Evolutionary conservation across 2,797 vertebrate species (phyloP).

Genomic region (Sebastes iracundus): DNA sequence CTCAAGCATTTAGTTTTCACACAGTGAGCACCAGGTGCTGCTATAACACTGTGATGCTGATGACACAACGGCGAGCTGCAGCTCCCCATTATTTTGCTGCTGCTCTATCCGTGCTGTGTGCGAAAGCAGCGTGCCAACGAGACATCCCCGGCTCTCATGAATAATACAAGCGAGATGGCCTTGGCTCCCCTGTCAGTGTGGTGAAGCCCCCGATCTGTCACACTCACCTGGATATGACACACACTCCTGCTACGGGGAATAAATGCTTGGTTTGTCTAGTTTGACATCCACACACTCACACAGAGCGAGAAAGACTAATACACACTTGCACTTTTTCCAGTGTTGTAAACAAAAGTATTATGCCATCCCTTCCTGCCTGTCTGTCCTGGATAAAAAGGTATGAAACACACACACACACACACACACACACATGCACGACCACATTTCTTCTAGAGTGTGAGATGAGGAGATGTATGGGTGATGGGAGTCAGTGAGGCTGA

Average conservation of each 20-base stretch:
- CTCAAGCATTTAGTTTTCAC: conserved; percentile 7
- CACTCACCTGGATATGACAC: conserved; percentile 69
- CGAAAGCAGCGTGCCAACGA: conserved; percentile 38
- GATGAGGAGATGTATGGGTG: conserved; percentile 32
- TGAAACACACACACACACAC: not conserved
- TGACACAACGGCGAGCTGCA: conserved; percentile 30
- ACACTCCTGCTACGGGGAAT: conserved; percentile 55
- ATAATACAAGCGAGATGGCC: conserved; percentile 68
- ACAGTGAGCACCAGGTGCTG: conserved; percentile 65
- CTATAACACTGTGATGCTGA: conserved; percentile 47
- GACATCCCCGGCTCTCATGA: conserved; percentile 63
- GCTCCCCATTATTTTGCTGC: conserved; percentile 52
- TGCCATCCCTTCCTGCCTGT: conserved; percentile 23
- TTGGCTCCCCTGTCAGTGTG: conserved; percentile 51
- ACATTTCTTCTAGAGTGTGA: conserved; percentile 4
- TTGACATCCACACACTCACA: conserved; percentile 41
- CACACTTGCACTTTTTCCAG: conserved; percentile 38
- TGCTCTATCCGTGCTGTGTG: conserved; percentile 43
- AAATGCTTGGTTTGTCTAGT: conserved; percentile 67
- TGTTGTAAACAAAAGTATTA: conserved; percentile 60
- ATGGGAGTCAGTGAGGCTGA: conserved; percentile 47
- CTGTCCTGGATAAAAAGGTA: conserved; percentile 20
- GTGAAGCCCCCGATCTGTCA: conserved; percentile 69
- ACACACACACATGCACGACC: conserved; percentile 6
- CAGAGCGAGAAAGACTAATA: conserved; percentile 24